Evolutionary conservation across 2,113 vertebrate genomes (phyloP), one percentile per base, ranked within the genome.

Genomic region (Passer domesticus): DNA sequence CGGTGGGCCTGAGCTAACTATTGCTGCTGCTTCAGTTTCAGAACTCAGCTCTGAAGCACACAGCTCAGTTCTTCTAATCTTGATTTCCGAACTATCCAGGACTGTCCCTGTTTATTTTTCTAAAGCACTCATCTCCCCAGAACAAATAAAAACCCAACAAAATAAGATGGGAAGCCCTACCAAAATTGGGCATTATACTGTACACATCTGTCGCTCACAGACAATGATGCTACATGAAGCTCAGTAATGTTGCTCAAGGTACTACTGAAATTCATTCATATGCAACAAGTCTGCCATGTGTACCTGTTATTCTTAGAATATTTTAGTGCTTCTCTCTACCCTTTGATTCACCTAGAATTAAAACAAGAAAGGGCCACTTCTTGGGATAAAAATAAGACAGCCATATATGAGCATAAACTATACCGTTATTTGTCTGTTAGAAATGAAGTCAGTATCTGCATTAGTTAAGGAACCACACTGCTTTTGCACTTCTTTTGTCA

Each of bases 221-320:
- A 52, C 0, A 6, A 31, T 11, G 28, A 50, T 1, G 0, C 17
- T 49, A 46, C 0, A 3, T 24, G 35, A 93, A 44, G 15, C 12
- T 89, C 39, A 60, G 21, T 13, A 41, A 58, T 5, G 9, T 7
- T 67, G 30, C 52, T 85, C 39, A 88, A 62, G 0, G 0, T 39
- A 50, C 18, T 33, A 52, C 41, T 64, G 49, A 92, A 80, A 83
- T 47, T 82, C 52, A 68, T 37, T 85, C 49, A 59, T 39, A 46
- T 30, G 37, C 12, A 80, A 12, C 52, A 69, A 62, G 53, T 49
- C 64, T 74, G 28, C 15, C 64, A 70, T 17, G 31, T 69, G 19
- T 35, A 90, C 18, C 52, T 67, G 35, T 20, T 18, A 9, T 39
- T 90, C 50, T 73, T 27, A 44, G 2, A 53, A 5, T 6, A 31